Evolutionary conservation across 2,113 vertebrate species (phyloP).

Genomic region (Oxygymnocypris stewartii): DNA sequence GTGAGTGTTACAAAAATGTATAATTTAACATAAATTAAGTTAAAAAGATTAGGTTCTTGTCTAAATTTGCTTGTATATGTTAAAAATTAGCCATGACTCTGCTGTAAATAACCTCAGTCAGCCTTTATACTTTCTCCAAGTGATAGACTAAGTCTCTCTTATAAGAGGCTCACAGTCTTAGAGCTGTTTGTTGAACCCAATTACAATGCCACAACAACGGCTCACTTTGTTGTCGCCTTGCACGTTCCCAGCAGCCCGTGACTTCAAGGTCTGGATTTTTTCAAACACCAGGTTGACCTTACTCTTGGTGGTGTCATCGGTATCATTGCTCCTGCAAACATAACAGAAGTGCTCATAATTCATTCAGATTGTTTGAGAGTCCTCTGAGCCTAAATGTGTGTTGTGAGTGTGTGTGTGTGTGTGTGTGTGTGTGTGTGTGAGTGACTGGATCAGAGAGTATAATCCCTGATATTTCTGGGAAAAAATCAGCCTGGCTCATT

Average conservation of each 20-base stretch:
- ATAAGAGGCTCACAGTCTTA: constrained; percentile 56
- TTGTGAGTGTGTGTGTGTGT: constrained; percentile 35
- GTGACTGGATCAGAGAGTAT: constrained; percentile 53
- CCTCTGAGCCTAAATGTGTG: background rate
- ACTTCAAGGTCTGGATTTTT: constrained; percentile 98
- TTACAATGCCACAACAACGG: constrained; percentile 35
- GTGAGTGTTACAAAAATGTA: background rate
- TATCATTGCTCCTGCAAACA: constrained; percentile 84
- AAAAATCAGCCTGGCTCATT: constrained; percentile 51
- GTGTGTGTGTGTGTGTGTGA: constrained; percentile 19
- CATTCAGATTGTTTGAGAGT: constrained; percentile 24
- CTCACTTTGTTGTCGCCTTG: constrained; percentile 78
- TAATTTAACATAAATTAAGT: background rate
- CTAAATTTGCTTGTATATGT: constrained; percentile 32
- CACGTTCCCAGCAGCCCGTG: constrained; percentile 81
- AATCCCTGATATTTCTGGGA: constrained; percentile 62
- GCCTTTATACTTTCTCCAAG: constrained; percentile 40
- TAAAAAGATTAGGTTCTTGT: background rate
- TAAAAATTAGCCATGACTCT: constrained; percentile 36
- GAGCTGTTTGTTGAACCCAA: constrained; percentile 41
- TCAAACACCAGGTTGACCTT: constrained; percentile 99
- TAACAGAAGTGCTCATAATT: constrained; percentile 43
- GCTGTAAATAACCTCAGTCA: constrained; percentile 45
- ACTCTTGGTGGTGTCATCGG: constrained; percentile 90
- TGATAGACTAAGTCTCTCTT: constrained; percentile 31